Evolutionary conservation across 2,797 vertebrate species (phyloP), one percentile per base, ranked within the genome.

Genomic region (Sebastes matsubarae): DNA sequence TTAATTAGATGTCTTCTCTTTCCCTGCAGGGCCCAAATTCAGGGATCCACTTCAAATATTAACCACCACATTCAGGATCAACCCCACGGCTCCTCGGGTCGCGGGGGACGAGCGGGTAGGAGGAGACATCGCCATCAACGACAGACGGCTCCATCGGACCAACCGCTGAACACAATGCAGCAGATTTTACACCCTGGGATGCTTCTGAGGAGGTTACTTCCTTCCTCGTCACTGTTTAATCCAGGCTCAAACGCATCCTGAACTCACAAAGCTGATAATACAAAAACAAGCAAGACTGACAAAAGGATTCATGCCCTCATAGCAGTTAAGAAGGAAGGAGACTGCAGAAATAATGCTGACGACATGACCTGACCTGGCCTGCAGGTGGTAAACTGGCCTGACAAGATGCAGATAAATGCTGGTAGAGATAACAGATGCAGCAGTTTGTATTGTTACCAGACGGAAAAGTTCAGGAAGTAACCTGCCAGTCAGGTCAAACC

Each of bases 141-240:
- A 27, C 84, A 73, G 24, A 80, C 61, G 9, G 58, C 87, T 71
- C 57, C 75, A 6, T 54, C 88, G 27, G 84, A 77, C 14, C 92
- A 78, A 27, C 83, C 83, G 2, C 92, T 90, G 67, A 90, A 32
- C 72, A 68, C 87, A 24, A 9, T 91, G 5, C 92, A 92, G 38
- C 92, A 93, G 18, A 77, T 91, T 11, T 79, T 95, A 18, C 65
- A 93, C 29, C 95, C 95, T 3, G 76, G 87, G 14, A 95, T 94
- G 74, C 80, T 96, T 6, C 84, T 96, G 64, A 93, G 92, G 79
- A 93, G 92, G 72, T 30, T 96, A 9, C 77, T 93, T 59, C 91
- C 93, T 7, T 87, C 89, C 4, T 88, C 89, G 6, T 80, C 80
- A 1, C 69, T 9, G 29, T 72, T 82, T 2, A 91, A 87, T 16